Evolutionary conservation across 2,888 invertebrate species (phyloP).

Genomic region (Bembecia ichneumoniformis): DNA sequence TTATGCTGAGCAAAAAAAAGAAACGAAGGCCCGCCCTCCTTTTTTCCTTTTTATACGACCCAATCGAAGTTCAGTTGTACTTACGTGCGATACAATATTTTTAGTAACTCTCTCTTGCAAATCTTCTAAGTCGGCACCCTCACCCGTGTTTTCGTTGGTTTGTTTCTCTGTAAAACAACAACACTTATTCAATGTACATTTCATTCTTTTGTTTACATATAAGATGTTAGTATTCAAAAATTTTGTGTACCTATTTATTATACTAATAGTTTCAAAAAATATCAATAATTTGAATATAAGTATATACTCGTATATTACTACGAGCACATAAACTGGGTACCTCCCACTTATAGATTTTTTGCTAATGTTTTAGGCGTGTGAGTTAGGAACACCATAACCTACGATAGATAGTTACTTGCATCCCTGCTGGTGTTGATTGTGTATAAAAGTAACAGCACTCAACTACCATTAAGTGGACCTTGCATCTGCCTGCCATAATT

Average conservation of each 20-base stretch:
- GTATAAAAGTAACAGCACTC: too few species aligned
- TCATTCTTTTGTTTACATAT: not conserved
- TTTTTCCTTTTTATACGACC: too few species aligned
- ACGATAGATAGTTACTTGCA: too few species aligned
- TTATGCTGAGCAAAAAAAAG: too few species aligned
- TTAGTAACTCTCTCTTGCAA: conserved; percentile 49
- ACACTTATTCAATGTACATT: not conserved
- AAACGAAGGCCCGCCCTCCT: too few species aligned
- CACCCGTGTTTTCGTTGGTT: conserved; percentile 32
- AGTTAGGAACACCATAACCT: too few species aligned
- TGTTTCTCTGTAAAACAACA: conserved; percentile 35
- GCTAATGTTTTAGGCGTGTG: too few species aligned
- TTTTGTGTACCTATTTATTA: not conserved
- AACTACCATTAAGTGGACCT: too few species aligned
- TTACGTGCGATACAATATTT: conserved; percentile 65
- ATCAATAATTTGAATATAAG: not conserved
- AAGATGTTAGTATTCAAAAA: not conserved
- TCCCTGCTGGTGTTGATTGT: too few species aligned
- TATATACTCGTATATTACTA: not conserved
- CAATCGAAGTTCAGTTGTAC: conserved; percentile 7
- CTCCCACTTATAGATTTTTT: too few species aligned
- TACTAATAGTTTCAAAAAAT: not conserved
- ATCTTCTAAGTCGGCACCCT: conserved; percentile 58
- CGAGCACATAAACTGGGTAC: not conserved
- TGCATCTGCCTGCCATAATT: too few species aligned